Evolutionary conservation across 2,888 invertebrate genomes (phyloP), one percentile per base, ranked within the genome.

Genomic region (Drosophila incognita): DNA sequence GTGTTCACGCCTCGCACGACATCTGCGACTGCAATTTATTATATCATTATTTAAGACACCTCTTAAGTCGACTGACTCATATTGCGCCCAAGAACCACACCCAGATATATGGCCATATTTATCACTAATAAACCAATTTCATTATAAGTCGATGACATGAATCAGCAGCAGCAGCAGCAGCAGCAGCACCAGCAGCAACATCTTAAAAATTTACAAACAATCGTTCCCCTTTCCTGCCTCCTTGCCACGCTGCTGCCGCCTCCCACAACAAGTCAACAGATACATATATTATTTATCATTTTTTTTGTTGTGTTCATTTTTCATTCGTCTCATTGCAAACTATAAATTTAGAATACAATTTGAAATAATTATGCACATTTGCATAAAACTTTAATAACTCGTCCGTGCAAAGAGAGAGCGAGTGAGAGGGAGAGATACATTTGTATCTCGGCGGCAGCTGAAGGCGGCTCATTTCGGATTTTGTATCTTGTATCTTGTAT

Each of bases 321-420:
- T 66, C 69, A 69, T 73, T 82, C 76, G 65, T 80, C 82, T 86
- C 89, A 88, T 83, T 83, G 84, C 81, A 73, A 81, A 87, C 84
- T 83, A 85, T 81, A 89, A 85, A 89, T 85, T 85, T 89, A 89
- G 84, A 85, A 79, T 87, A 89, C 79, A 83, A 87, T 84, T 85
- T 87, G 79, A 83, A 86, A 87, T 87, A 84, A 89, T 84, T 84
- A 84, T 84, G 87, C 84, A 81, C 70, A 88, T 83, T 83, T 87
- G 77, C 88, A 83, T 87, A 83, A 79, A 87, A 74, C 83, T 83
- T 86, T 73, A 71, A 81, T 82, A 82, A 79, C 79, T 79, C 69
- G 70, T 64, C 73, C 80, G 73, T 76, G 79, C 72, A 70, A 71
- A 75, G 60, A 68, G 62, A 69, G 69, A 77, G 60, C 24, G 52